Evolutionary conservation across 1,140 invertebrate species (phyloP).

Genomic region (Acromyrmex charruanus): DNA sequence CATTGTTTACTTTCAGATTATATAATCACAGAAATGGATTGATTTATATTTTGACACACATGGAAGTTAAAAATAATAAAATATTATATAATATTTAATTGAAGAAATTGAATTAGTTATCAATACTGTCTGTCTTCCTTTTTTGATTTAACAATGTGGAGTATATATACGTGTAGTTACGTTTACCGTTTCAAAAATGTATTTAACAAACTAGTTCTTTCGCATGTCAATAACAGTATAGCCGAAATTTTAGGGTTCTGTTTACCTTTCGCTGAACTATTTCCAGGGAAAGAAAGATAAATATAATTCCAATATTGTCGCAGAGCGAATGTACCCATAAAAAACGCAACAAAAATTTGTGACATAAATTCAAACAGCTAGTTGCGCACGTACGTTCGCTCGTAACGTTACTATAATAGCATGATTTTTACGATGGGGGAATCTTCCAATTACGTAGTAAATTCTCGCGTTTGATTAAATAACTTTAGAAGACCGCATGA

Average conservation of each 20-base stretch:
- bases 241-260: neutral
- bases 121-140: too few species aligned
- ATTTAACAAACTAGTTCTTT: neutral
- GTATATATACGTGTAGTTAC: neutral
- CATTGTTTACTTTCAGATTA: too few species aligned
- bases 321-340: neutral
- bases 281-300: neutral
- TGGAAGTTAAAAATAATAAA: too few species aligned
- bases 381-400: constrained; percentile 3
- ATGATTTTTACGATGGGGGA: constrained; percentile 30
- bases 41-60: too few species aligned
- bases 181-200: neutral
- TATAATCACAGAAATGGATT: too few species aligned
- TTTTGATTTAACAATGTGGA: neutral
- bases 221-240: neutral
- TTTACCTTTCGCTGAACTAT: neutral
- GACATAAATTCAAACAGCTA: constrained; percentile 20
- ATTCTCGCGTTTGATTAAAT: constrained; percentile 35
- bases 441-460: constrained; percentile 34
- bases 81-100: too few species aligned
- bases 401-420: constrained; percentile 20
- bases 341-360: constrained; percentile 38
- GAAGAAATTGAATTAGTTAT: too few species aligned
- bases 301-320: constrained; percentile 36
- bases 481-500: constrained; percentile 1